Base-by-base conservation (phyloP, 2,113 vertebrate species). In the Oophaga pumilio region DNA sequence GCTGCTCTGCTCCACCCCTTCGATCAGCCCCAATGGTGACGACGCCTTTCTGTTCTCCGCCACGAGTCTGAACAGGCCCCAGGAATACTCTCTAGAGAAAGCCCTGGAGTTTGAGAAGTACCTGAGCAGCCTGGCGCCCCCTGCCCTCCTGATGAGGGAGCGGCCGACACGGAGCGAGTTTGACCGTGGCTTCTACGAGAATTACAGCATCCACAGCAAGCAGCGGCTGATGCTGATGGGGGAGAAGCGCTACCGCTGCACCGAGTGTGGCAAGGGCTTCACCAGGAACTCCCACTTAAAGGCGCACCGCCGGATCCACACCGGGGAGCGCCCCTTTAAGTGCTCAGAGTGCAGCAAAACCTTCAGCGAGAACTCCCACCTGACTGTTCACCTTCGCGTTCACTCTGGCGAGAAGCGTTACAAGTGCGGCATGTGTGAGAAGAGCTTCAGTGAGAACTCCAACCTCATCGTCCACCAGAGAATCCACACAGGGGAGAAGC, bases 341-440 rank as follows among this genome's bases (percentile, higher is more conserved):
- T 87, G 86, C 69, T 53, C 28, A 0, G 71, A 87, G 79, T 87
- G 86, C 79, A 24, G 74, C 69, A 87, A 87, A 28, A 56, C 56
- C 20, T 87, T 87, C 79, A 87, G 86, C 20, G 86, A 87, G 43
- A 87, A 87, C 69, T 87, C 86, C 14, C 86, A 87, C 86, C 79
- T 87, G 5, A 87, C 80, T 4, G 86, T 87, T 11, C 86, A 87
- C 53, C 68, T 83, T 14, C 43, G 86, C 22, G 80, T 87, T 43
- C 86, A 87, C 86, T 83, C 86, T 8, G 86, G 86, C 0, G 86
- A 87, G 69, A 87, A 87, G 69, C 79, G 79, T 9, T 87, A 76
- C 53, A 87, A 87, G 69, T 87, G 86, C 86, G 28, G n/a, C 43
- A 76, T 76, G 66, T 87, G 86, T 26, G 79, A 87, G 9, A 87